Evolutionary conservation across 2,113 vertebrate species (phyloP).

Genomic region (Pterocles orientalis): DNA sequence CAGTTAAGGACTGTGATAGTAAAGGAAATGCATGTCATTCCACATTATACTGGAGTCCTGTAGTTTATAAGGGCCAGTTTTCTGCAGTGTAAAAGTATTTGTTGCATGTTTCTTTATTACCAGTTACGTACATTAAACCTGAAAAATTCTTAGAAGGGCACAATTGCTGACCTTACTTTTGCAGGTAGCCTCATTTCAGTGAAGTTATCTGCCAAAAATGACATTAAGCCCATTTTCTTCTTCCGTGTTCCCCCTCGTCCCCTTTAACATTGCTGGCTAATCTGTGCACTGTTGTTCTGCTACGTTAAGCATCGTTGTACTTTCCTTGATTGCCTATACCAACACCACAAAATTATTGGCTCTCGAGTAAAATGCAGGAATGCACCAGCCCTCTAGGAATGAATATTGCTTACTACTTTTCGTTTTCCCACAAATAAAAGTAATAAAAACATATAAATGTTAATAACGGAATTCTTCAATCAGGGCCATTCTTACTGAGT

Average conservation of each 20-base stretch:
- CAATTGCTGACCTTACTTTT: background rate
- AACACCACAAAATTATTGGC: slow-evolving; percentile 44
- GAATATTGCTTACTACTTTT: background rate
- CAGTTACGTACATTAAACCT: background rate
- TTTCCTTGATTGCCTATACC: slow-evolving; percentile 56
- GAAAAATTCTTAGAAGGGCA: background rate
- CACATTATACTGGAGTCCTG: background rate
- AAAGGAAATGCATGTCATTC: background rate
- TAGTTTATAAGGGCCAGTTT: background rate
- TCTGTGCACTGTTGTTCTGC: slow-evolving; percentile 40
- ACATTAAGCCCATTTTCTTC: background rate
- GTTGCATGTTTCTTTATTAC: background rate
- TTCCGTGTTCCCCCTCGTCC: background rate
- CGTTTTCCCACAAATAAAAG: background rate
- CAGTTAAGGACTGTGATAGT: background rate
- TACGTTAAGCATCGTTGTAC: slow-evolving; percentile 19
- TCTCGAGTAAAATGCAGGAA: background rate
- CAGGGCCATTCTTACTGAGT: background rate
- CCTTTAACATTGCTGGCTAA: background rate
- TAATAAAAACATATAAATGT: background rate
- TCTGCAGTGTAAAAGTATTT: background rate
- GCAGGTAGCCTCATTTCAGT: background rate
- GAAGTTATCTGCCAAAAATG: slow-evolving; percentile 18
- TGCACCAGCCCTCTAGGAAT: background rate
- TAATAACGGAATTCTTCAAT: background rate